phyloP scores from a whole-genome alignment of 2,888 invertebrate species.

The Ichneumon xanthorius region DNA sequence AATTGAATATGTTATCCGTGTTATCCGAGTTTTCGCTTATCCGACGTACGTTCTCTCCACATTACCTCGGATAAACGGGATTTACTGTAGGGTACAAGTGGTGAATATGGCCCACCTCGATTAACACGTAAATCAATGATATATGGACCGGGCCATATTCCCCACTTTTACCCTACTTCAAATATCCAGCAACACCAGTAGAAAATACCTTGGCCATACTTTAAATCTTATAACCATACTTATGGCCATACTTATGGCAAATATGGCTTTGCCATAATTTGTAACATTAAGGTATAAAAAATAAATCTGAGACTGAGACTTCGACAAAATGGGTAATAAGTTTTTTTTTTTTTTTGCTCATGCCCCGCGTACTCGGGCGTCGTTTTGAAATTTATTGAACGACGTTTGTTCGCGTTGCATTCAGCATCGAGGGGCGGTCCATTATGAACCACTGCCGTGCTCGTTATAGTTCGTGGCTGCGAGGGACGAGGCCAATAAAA shows the following conservation, averaged over 20 bases:
- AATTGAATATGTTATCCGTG: no score
- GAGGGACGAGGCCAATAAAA: slow-evolving; percentile 54
- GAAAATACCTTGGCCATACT: no score
- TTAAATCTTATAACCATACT: no score
- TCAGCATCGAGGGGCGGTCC: slow-evolving; percentile 33
- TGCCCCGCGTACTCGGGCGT: not conserved
- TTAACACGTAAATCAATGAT: no score
- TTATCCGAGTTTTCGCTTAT: no score
- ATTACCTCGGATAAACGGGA: no score
- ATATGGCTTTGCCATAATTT: not conserved
- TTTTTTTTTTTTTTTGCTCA: not conserved
- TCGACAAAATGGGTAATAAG: not conserved
- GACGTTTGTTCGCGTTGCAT: slow-evolving; percentile 21
- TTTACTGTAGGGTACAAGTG: no score
- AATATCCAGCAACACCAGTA: no score
- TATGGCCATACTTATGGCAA: not conserved
- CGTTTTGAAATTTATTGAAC: slow-evolving; percentile 23
- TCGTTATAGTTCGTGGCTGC: slow-evolving; percentile 23
- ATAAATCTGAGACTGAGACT: not conserved
- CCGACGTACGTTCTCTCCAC: no score
- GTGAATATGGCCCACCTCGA: no score
- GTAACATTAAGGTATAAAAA: not conserved
- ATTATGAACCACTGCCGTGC: slow-evolving; percentile 40
- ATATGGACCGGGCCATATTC: no score
- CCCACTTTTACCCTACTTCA: no score